Percentiles rank a stretch among this genome's conserved stretches.
Conservation (phyloP, 2,888 invertebrate genomes). For the Hyposoter dolosus region DNA sequence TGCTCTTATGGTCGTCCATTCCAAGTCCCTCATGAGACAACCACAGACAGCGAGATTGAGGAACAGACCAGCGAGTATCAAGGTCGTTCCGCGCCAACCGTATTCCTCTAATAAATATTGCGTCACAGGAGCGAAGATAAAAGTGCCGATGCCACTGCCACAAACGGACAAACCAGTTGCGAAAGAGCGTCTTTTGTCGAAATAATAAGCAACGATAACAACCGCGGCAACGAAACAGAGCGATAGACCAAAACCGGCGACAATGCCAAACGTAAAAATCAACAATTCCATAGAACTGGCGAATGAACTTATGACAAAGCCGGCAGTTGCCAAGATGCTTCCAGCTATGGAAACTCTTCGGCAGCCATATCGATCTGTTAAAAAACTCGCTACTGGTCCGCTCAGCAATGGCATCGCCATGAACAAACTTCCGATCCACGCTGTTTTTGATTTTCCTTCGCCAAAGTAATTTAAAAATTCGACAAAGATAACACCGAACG, state of each 20-base stretch:
- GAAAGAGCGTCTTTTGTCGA: conserved; percentile 93
- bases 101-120: conserved; percentile 91
- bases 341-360: conserved; percentile 92
- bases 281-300: conserved; percentile 91
- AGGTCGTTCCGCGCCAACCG: conserved; percentile 93
- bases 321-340: conserved; percentile 90
- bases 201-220: conserved; percentile 95
- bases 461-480: conserved; percentile 94
- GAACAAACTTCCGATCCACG: conserved; percentile 95
- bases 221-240: conserved; percentile 96
- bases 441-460: conserved; percentile 94
- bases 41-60: conserved; percentile 94
- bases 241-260: conserved; percentile 94
- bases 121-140: conserved; percentile 93
- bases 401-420: conserved; percentile 96
- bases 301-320: conserved; percentile 92
- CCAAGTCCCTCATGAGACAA: conserved; percentile 91
- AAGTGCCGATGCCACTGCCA: conserved; percentile 95
- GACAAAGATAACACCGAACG: conserved; percentile 95
- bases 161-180: conserved; percentile 95
- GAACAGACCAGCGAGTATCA: conserved; percentile 93
- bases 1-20: conserved; percentile 88
- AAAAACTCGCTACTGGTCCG: conserved; percentile 93
- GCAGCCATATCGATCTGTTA: conserved; percentile 94
- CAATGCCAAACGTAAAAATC: conserved; percentile 93